phyloP scores from a whole-genome alignment of 2,113 vertebrate species.

The Nannospalax galili region DNA sequence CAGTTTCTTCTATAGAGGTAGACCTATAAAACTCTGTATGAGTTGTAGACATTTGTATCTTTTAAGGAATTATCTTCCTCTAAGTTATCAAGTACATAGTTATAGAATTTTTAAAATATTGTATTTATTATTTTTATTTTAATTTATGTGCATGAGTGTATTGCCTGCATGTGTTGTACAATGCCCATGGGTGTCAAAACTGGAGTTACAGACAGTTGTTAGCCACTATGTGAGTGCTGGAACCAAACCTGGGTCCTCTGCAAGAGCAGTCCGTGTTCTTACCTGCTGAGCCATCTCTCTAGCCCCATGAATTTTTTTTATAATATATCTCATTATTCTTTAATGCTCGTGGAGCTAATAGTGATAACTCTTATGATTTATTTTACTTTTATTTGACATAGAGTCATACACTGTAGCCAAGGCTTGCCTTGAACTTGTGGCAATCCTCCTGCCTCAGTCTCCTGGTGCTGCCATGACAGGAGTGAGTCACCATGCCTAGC shows the following conservation, averaged over 20 bases:
- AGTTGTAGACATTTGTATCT: neutral
- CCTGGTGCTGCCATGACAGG: no score
- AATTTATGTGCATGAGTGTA: no score
- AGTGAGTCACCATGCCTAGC: no score
- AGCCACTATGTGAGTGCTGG: no score
- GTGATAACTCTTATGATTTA: neutral
- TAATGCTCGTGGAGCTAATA: neutral
- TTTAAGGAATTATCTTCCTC: neutral
- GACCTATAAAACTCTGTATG: neutral
- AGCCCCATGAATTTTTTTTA: no score
- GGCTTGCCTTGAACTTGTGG: neutral
- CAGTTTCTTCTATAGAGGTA: neutral
- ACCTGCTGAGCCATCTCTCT: no score
- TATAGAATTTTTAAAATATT: constrained; percentile 17
- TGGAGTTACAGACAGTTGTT: no score
- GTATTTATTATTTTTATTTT: no score
- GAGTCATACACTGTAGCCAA: neutral
- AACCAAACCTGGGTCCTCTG: no score
- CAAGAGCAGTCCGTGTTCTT: no score
- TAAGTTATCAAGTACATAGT: constrained; percentile 26
- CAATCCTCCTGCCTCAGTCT: neutral
- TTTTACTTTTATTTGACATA: neutral
- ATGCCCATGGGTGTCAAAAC: no score
- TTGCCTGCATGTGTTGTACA: no score
- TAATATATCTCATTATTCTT: neutral